A percentile compares a stretch with the other conserved stretches of the same genome.
Conservation (phyloP, 2,888 invertebrate genomes). For the Drosophila picticornis region DNA sequence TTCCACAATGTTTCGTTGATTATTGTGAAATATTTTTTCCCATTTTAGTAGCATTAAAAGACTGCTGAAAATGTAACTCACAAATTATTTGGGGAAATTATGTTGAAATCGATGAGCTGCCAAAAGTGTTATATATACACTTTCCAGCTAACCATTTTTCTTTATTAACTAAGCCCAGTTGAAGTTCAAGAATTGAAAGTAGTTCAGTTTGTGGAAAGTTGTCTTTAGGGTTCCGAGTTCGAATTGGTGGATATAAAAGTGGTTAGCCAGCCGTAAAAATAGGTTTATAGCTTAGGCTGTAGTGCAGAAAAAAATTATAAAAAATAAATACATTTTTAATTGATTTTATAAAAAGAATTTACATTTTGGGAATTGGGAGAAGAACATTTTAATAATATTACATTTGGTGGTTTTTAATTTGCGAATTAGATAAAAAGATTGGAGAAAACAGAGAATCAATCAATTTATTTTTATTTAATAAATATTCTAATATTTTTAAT, state of each 20-base stretch:
- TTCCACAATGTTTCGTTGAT: constrained; percentile 47
- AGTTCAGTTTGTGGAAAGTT: neutral
- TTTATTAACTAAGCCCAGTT: neutral
- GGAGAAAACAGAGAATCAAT: neutral
- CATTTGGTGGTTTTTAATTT: neutral
- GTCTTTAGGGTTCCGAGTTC: rapidly evolving
- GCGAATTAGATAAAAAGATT: neutral
- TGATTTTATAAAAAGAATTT: neutral
- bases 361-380: neutral
- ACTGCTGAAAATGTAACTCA: constrained; percentile 54
- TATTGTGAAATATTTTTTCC: constrained; percentile 57
- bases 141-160: neutral
- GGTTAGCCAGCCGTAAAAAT: neutral
- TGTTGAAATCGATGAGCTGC: constrained; percentile 69
- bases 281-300: neutral
- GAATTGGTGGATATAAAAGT: no score
- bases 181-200: neutral
- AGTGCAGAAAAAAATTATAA: neutral
- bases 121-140: constrained; percentile 19
- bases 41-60: constrained; percentile 27
- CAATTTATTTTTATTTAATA: neutral
- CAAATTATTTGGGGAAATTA: constrained; percentile 49
- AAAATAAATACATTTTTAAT: neutral
- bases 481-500: rapidly evolving
- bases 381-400: neutral